Evolutionary conservation across 2,113 vertebrate genomes (phyloP).

Genomic region (Malurus alboscapulatus): DNA sequence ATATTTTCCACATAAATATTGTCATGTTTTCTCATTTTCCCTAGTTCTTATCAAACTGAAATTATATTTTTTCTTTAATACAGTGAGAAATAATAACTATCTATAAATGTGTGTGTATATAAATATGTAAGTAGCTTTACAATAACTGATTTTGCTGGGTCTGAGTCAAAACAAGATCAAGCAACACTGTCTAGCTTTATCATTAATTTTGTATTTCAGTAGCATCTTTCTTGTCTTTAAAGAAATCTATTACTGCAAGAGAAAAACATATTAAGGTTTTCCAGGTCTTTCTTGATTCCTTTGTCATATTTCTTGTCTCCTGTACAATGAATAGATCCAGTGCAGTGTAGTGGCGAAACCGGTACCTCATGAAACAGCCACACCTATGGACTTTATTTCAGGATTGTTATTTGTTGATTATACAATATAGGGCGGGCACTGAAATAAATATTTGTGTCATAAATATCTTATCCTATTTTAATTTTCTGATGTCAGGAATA

Average conservation of each 20-base stretch:
- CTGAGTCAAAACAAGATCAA: not conserved
- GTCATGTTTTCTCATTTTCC: not conserved
- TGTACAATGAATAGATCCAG: not conserved
- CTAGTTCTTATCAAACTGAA: not conserved
- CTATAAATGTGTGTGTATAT: not conserved
- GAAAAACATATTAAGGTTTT: not conserved
- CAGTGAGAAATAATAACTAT: not conserved
- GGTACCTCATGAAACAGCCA: not conserved
- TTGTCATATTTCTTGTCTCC: not conserved
- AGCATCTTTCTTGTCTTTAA: not conserved
- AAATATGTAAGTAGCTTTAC: not conserved
- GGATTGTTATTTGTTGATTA: not conserved
- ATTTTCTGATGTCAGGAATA: not conserved
- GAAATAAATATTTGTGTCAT: slow-evolving; percentile 14
- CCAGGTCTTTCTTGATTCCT: not conserved
- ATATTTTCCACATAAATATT: not conserved
- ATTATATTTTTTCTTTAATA: not conserved
- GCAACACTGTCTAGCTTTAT: not conserved
- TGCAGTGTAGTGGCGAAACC: not conserved
- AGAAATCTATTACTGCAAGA: not conserved
- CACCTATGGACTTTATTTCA: not conserved
- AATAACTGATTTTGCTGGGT: not conserved
- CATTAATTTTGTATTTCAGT: not conserved
- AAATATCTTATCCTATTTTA: not conserved
- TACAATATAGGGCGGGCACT: not conserved